A percentile compares a stretch with the other conserved stretches of the same genome.
phyloP scores from a whole-genome alignment of 2,113 vertebrate genomes.

The Gallinago paraguaiae region DNA sequence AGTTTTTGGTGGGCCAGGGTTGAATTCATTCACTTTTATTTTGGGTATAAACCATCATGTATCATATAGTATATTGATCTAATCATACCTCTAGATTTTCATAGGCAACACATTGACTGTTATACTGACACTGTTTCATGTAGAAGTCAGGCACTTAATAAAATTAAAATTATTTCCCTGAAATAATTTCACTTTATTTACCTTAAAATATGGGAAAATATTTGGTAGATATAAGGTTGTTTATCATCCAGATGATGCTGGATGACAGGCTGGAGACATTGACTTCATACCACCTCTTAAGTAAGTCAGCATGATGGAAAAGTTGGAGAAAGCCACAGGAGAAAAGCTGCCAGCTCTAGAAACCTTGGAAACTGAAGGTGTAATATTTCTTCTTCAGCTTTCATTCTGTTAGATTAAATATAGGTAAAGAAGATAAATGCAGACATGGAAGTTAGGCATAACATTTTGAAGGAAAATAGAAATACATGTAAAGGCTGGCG shows the following conservation, averaged over 20 bases:
- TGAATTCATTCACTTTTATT: background rate
- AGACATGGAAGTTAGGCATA: background rate
- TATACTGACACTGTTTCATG: background rate
- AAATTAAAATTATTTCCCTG: background rate
- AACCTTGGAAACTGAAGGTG: conserved; percentile 26
- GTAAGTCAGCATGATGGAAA: conserved; percentile 76
- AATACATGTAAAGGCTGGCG: background rate
- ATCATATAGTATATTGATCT: background rate
- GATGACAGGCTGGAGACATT: conserved; percentile 71
- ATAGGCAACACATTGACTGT: background rate
- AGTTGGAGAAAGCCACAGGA: conserved; percentile 76
- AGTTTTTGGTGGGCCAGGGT: background rate
- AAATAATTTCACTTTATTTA: background rate
- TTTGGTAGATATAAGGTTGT: conserved; percentile 76
- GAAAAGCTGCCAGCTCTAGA: conserved; percentile 75
- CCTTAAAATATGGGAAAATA: conserved; percentile 75
- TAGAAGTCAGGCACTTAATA: background rate
- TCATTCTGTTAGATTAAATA: background rate
- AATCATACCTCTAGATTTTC: background rate
- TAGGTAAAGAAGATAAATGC: background rate
- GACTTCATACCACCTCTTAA: conserved; percentile 79
- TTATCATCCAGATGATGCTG: conserved; percentile 77
- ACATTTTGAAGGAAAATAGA: background rate
- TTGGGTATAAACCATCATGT: background rate
- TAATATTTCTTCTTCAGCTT: background rate